A percentile compares a stretch with the other conserved stretches of the same genome.
These are phyloP conservation scores for Encarsia formosa DNA, from an alignment of 2,888 invertebrate species.

Conservation along the genomic window DNA sequence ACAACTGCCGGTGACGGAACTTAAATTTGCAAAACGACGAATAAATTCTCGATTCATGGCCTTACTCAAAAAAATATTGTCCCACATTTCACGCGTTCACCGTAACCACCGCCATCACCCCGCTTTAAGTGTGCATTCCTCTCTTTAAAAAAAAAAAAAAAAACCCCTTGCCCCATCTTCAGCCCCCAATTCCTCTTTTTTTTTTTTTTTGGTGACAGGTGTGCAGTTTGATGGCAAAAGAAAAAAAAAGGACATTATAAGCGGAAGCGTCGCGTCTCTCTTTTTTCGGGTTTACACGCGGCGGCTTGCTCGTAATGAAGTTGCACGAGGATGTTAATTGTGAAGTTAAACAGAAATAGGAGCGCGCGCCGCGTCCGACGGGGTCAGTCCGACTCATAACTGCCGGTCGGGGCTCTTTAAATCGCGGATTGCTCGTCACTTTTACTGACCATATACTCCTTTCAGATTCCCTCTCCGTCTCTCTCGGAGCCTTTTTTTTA, in stretches of 20 bases:
- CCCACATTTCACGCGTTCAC: not conserved
- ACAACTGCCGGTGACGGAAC: no score
- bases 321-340: constrained; percentile 44
- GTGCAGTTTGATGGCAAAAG: no score
- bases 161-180: not conserved
- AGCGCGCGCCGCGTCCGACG: constrained; percentile 32
- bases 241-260: not conserved
- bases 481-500: no score
- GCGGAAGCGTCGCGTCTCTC: not conserved
- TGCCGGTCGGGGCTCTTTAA: not conserved
- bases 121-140: not conserved
- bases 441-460: no score
- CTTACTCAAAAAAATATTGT: constrained; percentile 1
- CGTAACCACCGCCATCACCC: not conserved
- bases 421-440: not conserved
- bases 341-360: constrained; percentile 45
- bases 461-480: no score
- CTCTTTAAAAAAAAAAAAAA: constrained; percentile 1
- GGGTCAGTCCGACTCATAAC: not conserved
- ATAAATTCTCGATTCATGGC: constrained; percentile 17
- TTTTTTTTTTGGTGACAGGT: no score
- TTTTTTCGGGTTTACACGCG: constrained; percentile 16
- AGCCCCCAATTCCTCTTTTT: no score
- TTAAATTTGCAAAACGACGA: constrained; percentile 5
- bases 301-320: constrained; percentile 38